A percentile compares a stretch with the other conserved stretches of the same genome.
These are phyloP conservation scores for Macrochelys suwanniensis DNA, from an alignment of 2,797 vertebrate genomes.

Conservation along the genomic window DNA sequence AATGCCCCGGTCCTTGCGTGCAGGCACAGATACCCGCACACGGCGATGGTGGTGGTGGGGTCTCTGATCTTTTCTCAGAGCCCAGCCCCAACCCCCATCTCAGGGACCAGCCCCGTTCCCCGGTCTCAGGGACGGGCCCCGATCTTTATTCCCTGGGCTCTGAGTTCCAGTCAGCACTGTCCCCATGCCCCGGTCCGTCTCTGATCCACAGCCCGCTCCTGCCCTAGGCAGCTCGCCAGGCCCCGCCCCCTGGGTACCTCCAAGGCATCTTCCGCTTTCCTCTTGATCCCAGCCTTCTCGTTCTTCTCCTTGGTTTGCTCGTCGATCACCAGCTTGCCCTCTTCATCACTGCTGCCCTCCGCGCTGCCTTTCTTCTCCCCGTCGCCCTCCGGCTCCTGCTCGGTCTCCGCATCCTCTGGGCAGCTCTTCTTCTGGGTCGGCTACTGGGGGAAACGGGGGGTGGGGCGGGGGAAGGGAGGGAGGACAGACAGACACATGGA, in stretches of 20 bases:
- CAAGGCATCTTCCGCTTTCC: conserved; percentile 88
- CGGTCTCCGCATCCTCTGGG: conserved; percentile 40
- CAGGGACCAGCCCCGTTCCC: background rate
- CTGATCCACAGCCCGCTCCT: fast-evolving
- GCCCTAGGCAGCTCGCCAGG: background rate
- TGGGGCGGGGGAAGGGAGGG: background rate
- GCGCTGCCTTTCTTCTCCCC: conserved; percentile 85
- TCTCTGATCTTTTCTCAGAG: too few species aligned
- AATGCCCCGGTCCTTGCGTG: background rate
- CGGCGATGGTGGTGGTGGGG: too few species aligned
- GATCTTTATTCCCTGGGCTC: background rate
- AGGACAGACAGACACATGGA: conserved; percentile 66
- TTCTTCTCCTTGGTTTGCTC: conserved; percentile 90
- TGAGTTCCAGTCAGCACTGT: background rate
- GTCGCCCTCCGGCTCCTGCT: conserved; percentile 80
- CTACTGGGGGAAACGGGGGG: conserved; percentile 60
- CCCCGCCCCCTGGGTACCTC: conserved; percentile 78
- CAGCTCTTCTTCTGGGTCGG: conserved; percentile 88
- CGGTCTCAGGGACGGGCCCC: too few species aligned
- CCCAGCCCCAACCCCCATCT: too few species aligned
- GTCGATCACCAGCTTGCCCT: conserved; percentile 93
- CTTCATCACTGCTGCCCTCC: conserved; percentile 89
- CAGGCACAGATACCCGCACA: background rate
- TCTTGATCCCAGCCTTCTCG: conserved; percentile 87
- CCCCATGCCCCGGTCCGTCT: background rate